A percentile compares a stretch with the other conserved stretches of the same genome.
These are phyloP conservation scores for Eubucco bourcierii DNA, from an alignment of 2,113 vertebrate genomes.

Conservation along the genomic window DNA sequence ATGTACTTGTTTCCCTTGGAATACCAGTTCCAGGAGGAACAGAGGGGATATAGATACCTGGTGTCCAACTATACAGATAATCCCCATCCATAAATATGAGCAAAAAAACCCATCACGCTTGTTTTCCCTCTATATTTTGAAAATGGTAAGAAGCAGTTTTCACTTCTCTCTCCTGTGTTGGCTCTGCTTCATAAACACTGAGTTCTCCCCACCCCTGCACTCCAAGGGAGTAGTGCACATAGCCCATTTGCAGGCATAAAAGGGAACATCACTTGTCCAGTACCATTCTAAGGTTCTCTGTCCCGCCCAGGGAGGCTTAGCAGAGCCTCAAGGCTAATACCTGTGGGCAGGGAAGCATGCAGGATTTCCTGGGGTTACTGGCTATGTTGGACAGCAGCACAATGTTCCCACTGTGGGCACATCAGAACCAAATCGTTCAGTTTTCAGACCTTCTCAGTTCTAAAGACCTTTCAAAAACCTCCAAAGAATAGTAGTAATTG, in stretches of 20 bases:
- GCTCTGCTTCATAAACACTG: background rate
- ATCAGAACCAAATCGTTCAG: background rate
- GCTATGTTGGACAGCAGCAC: background rate
- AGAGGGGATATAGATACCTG: background rate
- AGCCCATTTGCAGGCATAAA: background rate
- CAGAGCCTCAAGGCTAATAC: background rate
- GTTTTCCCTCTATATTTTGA: background rate
- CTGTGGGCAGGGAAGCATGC: background rate
- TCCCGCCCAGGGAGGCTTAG: background rate
- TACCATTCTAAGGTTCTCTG: fast-evolving
- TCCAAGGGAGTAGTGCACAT: background rate
- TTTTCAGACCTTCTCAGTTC: background rate
- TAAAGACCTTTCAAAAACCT: background rate
- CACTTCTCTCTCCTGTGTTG: background rate
- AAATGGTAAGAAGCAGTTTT: background rate
- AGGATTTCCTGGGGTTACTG: background rate
- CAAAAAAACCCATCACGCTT: background rate
- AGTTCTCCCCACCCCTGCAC: background rate
- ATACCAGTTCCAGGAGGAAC: background rate
- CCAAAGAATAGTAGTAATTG: background rate
- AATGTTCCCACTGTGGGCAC: background rate
- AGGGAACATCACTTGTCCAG: background rate
- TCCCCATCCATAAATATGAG: background rate
- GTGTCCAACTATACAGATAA: background rate
- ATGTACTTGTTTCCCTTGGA: background rate